phyloP scores from a whole-genome alignment of 1,140 invertebrate species.

The Lethocerus indicus region DNA sequence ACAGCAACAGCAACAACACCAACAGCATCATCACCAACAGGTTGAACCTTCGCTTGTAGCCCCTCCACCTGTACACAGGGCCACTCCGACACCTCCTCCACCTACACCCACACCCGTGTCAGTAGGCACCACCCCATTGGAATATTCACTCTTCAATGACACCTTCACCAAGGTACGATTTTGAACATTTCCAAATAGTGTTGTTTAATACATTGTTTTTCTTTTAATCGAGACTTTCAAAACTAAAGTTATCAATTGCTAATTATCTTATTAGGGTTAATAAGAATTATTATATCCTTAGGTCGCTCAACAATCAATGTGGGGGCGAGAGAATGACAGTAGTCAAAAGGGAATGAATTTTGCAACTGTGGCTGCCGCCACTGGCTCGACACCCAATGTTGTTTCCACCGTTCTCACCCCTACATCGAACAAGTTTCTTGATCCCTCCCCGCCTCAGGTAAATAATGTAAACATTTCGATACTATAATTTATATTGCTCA shows the following conservation, averaged over 20 bases:
- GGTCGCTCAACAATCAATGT: constrained; percentile 40
- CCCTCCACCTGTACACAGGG: constrained; percentile 18
- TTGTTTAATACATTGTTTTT: neutral
- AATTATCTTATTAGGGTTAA: no score
- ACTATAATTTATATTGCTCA: constrained; percentile 2
- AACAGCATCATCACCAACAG: neutral
- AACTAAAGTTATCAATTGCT: neutral
- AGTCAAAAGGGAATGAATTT: constrained; percentile 50
- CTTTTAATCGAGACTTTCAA: neutral
- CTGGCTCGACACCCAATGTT: constrained; percentile 32
- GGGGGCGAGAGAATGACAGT: constrained; percentile 41
- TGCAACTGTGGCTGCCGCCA: constrained; percentile 51
- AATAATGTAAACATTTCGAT: constrained; percentile 1
- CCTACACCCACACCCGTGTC: neutral
- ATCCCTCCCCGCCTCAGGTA: constrained; percentile 36
- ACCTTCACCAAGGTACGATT: constrained; percentile 39
- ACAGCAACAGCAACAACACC: no score
- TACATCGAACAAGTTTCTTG: constrained; percentile 32
- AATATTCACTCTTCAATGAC: constrained; percentile 68
- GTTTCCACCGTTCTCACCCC: constrained; percentile 19
- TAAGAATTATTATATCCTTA: constrained; percentile 11
- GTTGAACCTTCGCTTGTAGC: constrained; percentile 14
- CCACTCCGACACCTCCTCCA: constrained; percentile 5
- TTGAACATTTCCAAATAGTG: neutral
- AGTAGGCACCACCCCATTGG: constrained; percentile 25